phyloP scores from a whole-genome alignment of 2,797 vertebrate species.

The Morelia viridis region DNA sequence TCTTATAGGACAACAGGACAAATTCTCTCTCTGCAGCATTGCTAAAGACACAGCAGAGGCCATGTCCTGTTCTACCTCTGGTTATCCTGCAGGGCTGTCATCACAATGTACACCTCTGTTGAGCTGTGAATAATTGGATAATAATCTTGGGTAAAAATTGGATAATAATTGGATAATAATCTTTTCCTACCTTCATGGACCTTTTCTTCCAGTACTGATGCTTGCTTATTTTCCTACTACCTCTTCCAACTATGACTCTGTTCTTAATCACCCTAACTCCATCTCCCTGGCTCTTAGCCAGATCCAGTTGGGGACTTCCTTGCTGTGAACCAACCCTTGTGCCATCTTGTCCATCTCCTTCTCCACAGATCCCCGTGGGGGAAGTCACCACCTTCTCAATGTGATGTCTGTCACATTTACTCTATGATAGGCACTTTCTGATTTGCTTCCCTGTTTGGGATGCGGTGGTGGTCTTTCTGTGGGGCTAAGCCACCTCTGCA shows the following conservation, averaged over 20 bases:
- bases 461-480: not conserved
- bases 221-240: not conserved
- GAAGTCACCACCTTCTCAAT: not conserved
- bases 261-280: not conserved
- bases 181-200: not conserved
- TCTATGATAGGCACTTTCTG: not conserved
- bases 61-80: not conserved
- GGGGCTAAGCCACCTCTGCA: not conserved
- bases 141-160: too few relatives aligned
- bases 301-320: not conserved
- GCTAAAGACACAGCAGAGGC: too few relatives aligned
- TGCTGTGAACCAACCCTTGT: too few relatives aligned
- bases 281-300: not conserved
- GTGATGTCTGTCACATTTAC: not conserved
- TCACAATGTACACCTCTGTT: too few relatives aligned
- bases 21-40: not conserved
- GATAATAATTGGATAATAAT: too few relatives aligned
- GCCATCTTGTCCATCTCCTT: conserved; percentile 9
- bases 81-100: too few relatives aligned
- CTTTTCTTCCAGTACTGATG: too few relatives aligned
- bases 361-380: not conserved
- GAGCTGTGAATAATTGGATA: not conserved
- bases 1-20: not conserved
- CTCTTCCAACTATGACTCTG: not conserved
- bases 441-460: not conserved